Conservation (phyloP, 2,888 invertebrate genomes). For the Drosophila prolongata region DNA sequence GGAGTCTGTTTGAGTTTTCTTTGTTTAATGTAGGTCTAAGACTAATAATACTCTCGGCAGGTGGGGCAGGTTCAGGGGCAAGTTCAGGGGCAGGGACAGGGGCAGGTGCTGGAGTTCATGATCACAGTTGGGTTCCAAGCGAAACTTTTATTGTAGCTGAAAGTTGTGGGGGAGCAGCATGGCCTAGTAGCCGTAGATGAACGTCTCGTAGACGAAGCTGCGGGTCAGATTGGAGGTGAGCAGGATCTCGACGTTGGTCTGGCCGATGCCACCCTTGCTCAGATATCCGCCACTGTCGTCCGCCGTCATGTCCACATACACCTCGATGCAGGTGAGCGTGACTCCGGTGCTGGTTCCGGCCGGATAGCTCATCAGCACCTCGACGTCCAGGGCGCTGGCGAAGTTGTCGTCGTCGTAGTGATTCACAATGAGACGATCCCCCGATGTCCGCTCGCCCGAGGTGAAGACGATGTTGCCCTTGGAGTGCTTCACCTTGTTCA, state of each 20-base stretch:
- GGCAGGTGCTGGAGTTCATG: conserved; percentile 27
- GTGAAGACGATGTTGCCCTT: conserved; percentile 81
- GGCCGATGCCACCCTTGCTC: conserved; percentile 73
- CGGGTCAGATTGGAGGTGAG: conserved; percentile 73
- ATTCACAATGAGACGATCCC: conserved; percentile 76
- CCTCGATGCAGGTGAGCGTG: conserved; percentile 75
- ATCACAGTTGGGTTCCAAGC: conserved; percentile 72
- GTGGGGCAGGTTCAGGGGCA: not conserved
- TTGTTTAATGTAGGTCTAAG: conserved; percentile 8
- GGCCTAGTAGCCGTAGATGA: conserved; percentile 81
- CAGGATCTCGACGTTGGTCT: conserved; percentile 67
- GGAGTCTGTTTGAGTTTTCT: not conserved
- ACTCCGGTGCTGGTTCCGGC: conserved; percentile 43
- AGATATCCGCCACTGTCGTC: conserved; percentile 70
- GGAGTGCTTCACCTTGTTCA: conserved; percentile 75
- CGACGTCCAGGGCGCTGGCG: conserved; percentile 68
- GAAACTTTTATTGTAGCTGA: conserved; percentile 35
- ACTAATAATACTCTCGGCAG: conserved; percentile 26
- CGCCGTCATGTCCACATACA: conserved; percentile 75
- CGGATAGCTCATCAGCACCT: conserved; percentile 76
- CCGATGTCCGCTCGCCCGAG: conserved; percentile 73
- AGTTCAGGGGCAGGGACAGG: not conserved
- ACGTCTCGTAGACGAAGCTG: conserved; percentile 76
- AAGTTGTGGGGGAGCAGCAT: conserved; percentile 22
- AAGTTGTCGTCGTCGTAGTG: conserved; percentile 72